Evolutionary conservation across 2,113 vertebrate genomes (phyloP), one percentile per base, ranked within the genome.

Genomic region (Taurulus bubalis): DNA sequence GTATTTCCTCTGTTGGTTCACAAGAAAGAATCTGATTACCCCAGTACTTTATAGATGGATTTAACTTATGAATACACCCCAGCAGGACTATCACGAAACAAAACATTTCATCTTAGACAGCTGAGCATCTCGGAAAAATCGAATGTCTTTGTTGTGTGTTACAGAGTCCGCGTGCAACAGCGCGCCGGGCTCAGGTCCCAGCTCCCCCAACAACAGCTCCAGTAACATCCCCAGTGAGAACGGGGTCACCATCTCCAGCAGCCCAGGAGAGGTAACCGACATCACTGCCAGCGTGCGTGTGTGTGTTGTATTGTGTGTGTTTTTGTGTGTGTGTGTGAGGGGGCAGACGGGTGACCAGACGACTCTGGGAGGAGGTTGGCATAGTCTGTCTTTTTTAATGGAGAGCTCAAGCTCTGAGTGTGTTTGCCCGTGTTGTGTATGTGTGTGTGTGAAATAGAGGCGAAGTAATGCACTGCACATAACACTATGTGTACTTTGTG

Each of bases 161-260:
- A 3, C 88, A 99, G 98, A 99, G 82, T 98, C 97, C 0, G 96
- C 96, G 2, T 99, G 98, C 92, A 99, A 96, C 95, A 99, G 98
- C 2, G 98, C 98, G 73, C 98, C 98, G 2, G 98, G 98, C 70
- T 99, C 98, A 1, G 98, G 98, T 8, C 98, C 98, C 89, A 99
- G 98, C 87, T 99, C 98, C 20, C 98, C 98, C 49, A 99, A 98
- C 95, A 99, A 98, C 96, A 98, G 98, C 94, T 99, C 97, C 83
- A 97, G 96, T 90, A 98, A 97, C 88, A 97, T 99, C 90, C 97
- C 97, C 84, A 64, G 94, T 0, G 98, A 99, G 92, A 99, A 99
- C 0, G 98, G 98, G 66, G 93, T 97, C 22, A 62, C 95, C 0
- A 93, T 96, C 63, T 96, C 96, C 83, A 95, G 94, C 90, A 92